These are phyloP conservation scores for Anguilla obscura DNA, from an alignment of 2,797 vertebrate species.

Conservation along the genomic window DNA sequence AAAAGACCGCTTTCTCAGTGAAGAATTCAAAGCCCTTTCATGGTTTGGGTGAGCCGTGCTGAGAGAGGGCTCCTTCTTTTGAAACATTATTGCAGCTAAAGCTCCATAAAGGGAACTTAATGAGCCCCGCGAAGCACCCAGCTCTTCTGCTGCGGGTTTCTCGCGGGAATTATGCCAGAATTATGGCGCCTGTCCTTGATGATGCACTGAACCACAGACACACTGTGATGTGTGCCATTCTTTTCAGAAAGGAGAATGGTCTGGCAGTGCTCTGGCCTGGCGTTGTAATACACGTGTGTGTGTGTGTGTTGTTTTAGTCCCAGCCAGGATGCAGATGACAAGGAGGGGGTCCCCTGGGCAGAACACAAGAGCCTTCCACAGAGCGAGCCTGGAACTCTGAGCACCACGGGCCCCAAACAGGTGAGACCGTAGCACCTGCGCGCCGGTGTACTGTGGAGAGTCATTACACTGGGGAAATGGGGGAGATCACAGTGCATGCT, in stretches of 20 bases:
- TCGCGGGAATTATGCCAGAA: conserved; percentile 47
- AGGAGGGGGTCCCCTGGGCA: conserved; percentile 62
- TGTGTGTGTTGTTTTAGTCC: conserved; percentile 40
- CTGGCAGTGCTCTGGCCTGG: neutral
- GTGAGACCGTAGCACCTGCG: conserved; percentile 48
- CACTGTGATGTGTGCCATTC: neutral
- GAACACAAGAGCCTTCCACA: conserved; percentile 72
- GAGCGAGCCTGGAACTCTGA: conserved; percentile 65
- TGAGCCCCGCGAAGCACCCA: conserved; percentile 51
- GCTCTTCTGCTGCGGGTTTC: conserved; percentile 48
- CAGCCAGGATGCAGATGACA: conserved; percentile 71
- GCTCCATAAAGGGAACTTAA: conserved; percentile 56
- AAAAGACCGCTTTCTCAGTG: conserved; percentile 37
- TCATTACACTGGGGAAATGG: neutral
- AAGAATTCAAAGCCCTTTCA: conserved; percentile 47
- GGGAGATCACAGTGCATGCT: neutral
- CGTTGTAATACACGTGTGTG: neutral
- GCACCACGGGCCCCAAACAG: conserved; percentile 71
- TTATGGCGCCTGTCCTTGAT: conserved; percentile 40
- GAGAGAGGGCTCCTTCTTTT: conserved; percentile 31
- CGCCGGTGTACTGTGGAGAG: neutral
- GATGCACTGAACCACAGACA: conserved; percentile 39
- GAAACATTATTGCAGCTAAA: conserved; percentile 39
- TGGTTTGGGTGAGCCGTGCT: conserved; percentile 33
- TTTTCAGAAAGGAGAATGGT: neutral